Evolutionary conservation across 2,113 vertebrate species (phyloP).

Genomic region (Sus scrofa): T2T-Sscrofa CM000824.6:76826001-76826500

Average conservation of each 20-base stretch:
- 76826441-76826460: conserved; percentile 70
- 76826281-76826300: conserved; percentile 82
- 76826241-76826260: conserved; percentile 80
- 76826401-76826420: conserved; percentile 76
- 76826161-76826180: conserved; percentile 84
- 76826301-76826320: conserved; percentile 86
- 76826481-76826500: conserved; percentile 80
- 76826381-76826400: conserved; percentile 77
- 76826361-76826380: conserved; percentile 80
- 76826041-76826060: conserved; percentile 83
- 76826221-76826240: conserved; percentile 86
- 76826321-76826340: conserved; percentile 67
- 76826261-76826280: conserved; percentile 84
- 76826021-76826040: conserved; percentile 75
- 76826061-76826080: conserved; percentile 82
- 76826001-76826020: conserved; percentile 83
- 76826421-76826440: conserved; percentile 70
- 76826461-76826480: conserved; percentile 83
- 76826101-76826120: conserved; percentile 82
- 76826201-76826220: conserved; percentile 83
- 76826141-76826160: conserved; percentile 83
- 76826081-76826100: conserved; percentile 80
- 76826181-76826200: conserved; percentile 84
- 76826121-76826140: conserved; percentile 80
- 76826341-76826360: conserved; percentile 74